Conservation (phyloP, 2,797 vertebrate species). For the Myiotriccus ornatus region DNA sequence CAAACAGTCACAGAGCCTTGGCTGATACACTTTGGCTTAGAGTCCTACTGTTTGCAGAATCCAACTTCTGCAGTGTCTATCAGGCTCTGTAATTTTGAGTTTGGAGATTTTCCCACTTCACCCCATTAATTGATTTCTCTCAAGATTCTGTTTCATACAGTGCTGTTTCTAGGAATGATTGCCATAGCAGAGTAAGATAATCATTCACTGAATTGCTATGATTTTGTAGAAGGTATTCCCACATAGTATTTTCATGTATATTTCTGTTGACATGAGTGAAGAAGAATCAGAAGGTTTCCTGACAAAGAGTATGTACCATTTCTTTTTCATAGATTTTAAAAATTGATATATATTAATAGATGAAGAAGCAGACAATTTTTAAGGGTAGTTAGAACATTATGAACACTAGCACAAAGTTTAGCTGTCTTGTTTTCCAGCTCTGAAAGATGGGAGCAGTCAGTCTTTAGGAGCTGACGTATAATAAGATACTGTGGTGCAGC, state of each 20-base stretch:
- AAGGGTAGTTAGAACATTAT: not conserved
- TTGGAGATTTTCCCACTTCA: not conserved
- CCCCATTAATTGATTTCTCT: not conserved
- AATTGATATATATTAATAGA: not conserved
- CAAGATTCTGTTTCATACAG: not conserved
- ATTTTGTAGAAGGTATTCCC: not conserved
- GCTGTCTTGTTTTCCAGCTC: not conserved
- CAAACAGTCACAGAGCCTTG: not conserved
- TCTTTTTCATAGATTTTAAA: not conserved
- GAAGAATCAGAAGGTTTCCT: not conserved
- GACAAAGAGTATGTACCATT: not conserved
- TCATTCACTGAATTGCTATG: not conserved
- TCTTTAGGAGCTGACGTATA: not conserved
- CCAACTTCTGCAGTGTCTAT: not conserved
- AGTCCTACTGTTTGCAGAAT: not conserved
- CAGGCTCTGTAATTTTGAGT: not conserved
- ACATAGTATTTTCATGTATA: not conserved
- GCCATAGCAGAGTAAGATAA: not conserved
- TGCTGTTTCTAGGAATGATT: not conserved
- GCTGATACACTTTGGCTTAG: not conserved
- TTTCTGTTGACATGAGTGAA: not conserved
- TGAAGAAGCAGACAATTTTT: not conserved
- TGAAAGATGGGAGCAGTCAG: not conserved
- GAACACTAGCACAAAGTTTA: not conserved
- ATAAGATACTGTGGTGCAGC: not conserved